Percentiles rank a stretch among this genome's conserved stretches.
Evolutionary conservation across 1,140 invertebrate species (phyloP).

Genomic region (Drosophila willistoni): DNA sequence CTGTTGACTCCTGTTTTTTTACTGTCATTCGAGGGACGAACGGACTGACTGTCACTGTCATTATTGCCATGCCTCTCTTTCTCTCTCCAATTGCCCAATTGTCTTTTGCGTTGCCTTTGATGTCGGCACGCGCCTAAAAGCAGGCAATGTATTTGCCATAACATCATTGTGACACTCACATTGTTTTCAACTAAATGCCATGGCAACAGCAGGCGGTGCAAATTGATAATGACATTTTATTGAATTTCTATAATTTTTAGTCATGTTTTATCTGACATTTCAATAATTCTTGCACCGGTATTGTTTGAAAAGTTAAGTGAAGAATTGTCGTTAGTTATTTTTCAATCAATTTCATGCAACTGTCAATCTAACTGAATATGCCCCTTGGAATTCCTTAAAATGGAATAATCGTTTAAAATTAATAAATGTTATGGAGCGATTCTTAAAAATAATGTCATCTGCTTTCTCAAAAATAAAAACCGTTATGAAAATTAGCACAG

Average conservation of each 20-base stretch:
- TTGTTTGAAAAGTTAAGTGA: too few species aligned
- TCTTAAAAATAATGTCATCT: too few species aligned
- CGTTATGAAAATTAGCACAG: too few species aligned
- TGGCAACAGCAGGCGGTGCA: conserved; percentile 2
- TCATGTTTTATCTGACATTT: background rate
- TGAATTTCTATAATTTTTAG: conserved; percentile 46
- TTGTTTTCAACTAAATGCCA: conserved; percentile 31
- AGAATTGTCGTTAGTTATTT: background rate
- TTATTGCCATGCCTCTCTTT: conserved; percentile 41
- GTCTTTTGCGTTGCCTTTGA: conserved; percentile 44
- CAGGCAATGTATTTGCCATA: conserved; percentile 61
- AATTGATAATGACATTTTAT: conserved; percentile 44
- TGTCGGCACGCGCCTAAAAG: conserved; percentile 45
- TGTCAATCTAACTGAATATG: too few species aligned
- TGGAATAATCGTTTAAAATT: too few species aligned
- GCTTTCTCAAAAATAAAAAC: too few species aligned
- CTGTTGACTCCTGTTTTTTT: conserved; percentile 23
- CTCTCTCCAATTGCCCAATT: background rate
- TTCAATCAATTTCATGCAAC: background rate
- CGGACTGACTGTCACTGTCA: conserved; percentile 42
- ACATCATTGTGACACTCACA: conserved; percentile 4
- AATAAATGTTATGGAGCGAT: too few species aligned
- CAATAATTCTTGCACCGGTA: background rate
- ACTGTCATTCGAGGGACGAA: conserved; percentile 22
- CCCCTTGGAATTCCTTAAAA: too few species aligned